Percentiles rank a stretch among this genome's conserved stretches.
These are phyloP conservation scores for Lemur catta DNA, from an alignment of 2,797 vertebrate species.

Conservation along the genomic window DNA sequence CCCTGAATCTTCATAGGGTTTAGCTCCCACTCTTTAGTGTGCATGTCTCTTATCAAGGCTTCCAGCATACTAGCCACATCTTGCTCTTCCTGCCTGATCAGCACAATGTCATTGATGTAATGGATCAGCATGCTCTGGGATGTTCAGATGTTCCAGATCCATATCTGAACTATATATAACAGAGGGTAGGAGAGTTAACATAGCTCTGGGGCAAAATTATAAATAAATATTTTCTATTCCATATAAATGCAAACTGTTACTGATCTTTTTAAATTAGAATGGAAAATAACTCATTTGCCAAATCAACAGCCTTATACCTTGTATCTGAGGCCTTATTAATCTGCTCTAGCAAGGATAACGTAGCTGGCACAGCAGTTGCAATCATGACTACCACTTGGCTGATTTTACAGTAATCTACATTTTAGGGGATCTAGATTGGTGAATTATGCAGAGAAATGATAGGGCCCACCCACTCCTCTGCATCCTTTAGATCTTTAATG, in stretches of 20 bases:
- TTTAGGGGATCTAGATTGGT: not conserved
- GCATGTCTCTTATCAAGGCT: not conserved
- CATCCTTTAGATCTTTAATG: too few species aligned
- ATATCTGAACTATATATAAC: not conserved
- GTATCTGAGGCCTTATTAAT: not conserved
- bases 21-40: not conserved
- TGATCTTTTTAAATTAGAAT: not conserved
- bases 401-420: not conserved
- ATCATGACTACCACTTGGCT: not conserved
- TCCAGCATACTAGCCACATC: not conserved
- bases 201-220: not conserved
- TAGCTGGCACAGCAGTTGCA: too few species aligned
- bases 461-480: not conserved
- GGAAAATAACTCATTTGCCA: not conserved
- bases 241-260: not conserved
- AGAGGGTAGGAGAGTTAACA: not conserved
- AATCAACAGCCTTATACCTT: not conserved
- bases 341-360: not conserved
- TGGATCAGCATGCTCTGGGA: not conserved
- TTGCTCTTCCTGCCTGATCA: not conserved
- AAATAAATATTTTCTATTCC: not conserved
- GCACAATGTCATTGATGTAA: not conserved
- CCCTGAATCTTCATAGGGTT: not conserved
- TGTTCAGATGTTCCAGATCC: not conserved
- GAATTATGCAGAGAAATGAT: not conserved